Base-by-base conservation (phyloP, 1,140 invertebrate genomes). In the honey bee (Apis mellifera) region DNA sequence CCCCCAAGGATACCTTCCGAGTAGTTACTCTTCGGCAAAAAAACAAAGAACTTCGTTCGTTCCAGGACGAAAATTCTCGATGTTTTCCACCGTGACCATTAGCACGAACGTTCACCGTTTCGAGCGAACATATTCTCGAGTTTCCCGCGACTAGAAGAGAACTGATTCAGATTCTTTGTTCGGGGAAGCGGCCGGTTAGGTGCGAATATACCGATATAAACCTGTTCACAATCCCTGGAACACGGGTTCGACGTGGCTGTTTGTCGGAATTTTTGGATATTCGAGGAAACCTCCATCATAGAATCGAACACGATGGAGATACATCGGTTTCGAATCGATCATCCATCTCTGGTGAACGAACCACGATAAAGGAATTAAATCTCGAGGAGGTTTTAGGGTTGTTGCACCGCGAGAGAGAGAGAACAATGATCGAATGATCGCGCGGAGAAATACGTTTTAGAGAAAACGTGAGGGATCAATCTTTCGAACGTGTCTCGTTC, bases 121-220 rank as follows among this genome's bases (percentile, higher is more conserved):
- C 60, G 17, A 42, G n/a, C n/a, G 50, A 17, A 76, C 32, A 76
- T 19, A 23, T 48, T 54, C n/a, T 21, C 50, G 15, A 23, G 19
- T 74, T 80, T 65, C 78, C 13, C 23, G 60, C 60, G 52, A 65
- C 42, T 26, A 23, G 52, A 23, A 23, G 52, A 23, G 15, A 55
- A 83, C 82, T 78, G 75, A 83, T 78, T 83, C 76, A 83, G 75
- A 54, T 69, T 15, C 68, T 83, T 83, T 83, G 68, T 83, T 83
- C 82, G 82, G 52, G 32, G 81, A 83, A 83, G 32, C 23, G 65
- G 9, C 50, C 15, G 8, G 23, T 57, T 62, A 26, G 62, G 55
- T 48, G 55, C 9, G 17, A 15, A 26, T 26, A n/a, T 32, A 52
- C 52, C 68, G n/a, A 62, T 72, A 15, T 26, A 72, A 52, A 54